phyloP scores from a whole-genome alignment of 2,797 vertebrate genomes.

The Gallinago stenura region DNA sequence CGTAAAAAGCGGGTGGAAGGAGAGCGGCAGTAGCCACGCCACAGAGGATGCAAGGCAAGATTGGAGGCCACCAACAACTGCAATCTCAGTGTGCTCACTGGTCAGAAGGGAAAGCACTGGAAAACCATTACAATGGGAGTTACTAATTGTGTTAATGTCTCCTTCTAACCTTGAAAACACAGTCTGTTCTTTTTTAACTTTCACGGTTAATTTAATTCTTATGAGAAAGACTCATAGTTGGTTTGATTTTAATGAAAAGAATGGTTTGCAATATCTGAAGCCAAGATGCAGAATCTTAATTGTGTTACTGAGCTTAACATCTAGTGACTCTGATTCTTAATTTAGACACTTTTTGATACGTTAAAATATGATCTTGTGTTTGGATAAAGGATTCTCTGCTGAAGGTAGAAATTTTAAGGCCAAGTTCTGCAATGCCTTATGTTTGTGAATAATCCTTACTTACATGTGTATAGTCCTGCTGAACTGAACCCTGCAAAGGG shows the following conservation, averaged over 20 bases:
- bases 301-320: constrained; percentile 13
- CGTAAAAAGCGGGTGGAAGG: constrained; percentile 82
- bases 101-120: constrained; percentile 47
- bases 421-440: constrained; percentile 68
- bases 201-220: neutral
- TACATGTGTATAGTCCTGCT: neutral
- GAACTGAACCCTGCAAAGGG: neutral
- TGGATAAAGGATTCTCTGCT: constrained; percentile 16
- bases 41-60: neutral
- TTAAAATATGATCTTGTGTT: neutral
- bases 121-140: constrained; percentile 56
- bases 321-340: constrained; percentile 13
- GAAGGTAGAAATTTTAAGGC: constrained; percentile 37
- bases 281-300: constrained; percentile 29
- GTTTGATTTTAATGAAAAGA: constrained; percentile 17
- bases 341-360: neutral
- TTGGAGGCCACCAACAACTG: neutral
- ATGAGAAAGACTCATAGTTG: neutral
- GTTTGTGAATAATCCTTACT: constrained; percentile 27
- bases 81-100: constrained; percentile 14
- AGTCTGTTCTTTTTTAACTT: constrained; percentile 35
- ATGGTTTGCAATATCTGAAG: neutral
- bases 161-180: constrained; percentile 29
- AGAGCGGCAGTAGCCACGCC: constrained; percentile 72
- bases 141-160: constrained; percentile 39